Base-by-base conservation (phyloP, 1,140 invertebrate genomes). In the Aphis gossypii region DNA sequence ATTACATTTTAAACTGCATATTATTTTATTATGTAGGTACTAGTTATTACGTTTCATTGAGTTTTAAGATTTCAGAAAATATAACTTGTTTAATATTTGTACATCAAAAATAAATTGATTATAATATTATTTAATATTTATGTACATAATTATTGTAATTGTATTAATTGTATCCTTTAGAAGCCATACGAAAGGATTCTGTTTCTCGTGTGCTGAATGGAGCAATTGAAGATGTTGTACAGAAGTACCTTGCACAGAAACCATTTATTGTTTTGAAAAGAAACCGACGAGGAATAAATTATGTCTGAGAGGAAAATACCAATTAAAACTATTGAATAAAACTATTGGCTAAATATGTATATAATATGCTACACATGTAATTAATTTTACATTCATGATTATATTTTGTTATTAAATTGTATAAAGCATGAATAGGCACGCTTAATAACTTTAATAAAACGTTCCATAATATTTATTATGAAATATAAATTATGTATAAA, bases 231-330 rank as follows among this genome's bases (percentile, higher is more conserved):
- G 60, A n/a, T 76, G 3, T 76, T 76, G 14, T 14, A 18, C n/a
- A 35, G 60, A 76, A n/a, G 60, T 76, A n/a, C 30, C 1, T 18
- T 14, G 4, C 60, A 76, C 14, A 76, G n/a, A 76, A 76, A 76
- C 30, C n/a, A 76, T 76, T 76, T 76, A 76, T 76, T 35, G 60
- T 76, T 68, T 76, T 76, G 60, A 76, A 76, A 76, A 76, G 60
- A 76, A 76, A n/a, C 14, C 60, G n/a, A n/a, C 30, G 18, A n/a
- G 14, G n/a, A 68, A 68, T 14, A 68, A 68, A 68, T 60, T 60
- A 30, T 68, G 60, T 5, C n/a, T n/a, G 30, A 18, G 60, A n/a
- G 30, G 30, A 76, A n/a, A 14, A 76, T n/a, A 76, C 60, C n/a
- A 35, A 76, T 76, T 76, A 76, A 14, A n/a, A 76, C 14, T n/a